phyloP scores from a whole-genome alignment of 2,797 vertebrate genomes.

The Limnodromus scolopaceus region DNA sequence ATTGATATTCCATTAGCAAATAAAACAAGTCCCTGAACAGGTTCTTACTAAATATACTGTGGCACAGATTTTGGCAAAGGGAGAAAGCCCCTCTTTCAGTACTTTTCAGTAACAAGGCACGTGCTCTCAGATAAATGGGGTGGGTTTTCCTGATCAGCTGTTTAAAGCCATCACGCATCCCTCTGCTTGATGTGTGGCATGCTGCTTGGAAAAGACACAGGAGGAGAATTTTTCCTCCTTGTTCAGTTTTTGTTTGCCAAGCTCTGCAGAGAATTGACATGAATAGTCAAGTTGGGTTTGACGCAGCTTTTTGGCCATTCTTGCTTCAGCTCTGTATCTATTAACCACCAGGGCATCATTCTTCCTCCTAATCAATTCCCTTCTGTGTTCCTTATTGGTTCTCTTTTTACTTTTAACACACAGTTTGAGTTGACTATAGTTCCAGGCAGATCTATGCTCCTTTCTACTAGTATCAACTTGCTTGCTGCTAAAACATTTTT shows the following conservation, averaged over 20 bases:
- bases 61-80: neutral
- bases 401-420: neutral
- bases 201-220: neutral
- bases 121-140: neutral
- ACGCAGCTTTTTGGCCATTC: neutral
- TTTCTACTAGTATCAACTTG: neutral
- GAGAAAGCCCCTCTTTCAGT: neutral
- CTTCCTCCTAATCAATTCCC: neutral
- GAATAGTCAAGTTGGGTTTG: neutral
- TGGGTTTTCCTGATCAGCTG: neutral
- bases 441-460: neutral
- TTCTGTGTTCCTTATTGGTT: neutral
- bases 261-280: neutral
- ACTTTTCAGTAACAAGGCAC: neutral
- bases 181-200: neutral
- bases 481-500: neutral
- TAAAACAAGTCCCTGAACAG: neutral
- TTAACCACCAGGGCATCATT: neutral
- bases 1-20: neutral
- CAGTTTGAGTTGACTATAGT: neutral
- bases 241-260: slow-evolving; percentile 3
- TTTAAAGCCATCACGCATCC: neutral
- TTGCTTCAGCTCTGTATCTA: neutral
- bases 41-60: neutral
- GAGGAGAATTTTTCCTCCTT: neutral